Percentiles rank a stretch among this genome's conserved stretches.
Conservation (phyloP, 2,113 vertebrate species). For the Ictalurus punctatus region DNA sequence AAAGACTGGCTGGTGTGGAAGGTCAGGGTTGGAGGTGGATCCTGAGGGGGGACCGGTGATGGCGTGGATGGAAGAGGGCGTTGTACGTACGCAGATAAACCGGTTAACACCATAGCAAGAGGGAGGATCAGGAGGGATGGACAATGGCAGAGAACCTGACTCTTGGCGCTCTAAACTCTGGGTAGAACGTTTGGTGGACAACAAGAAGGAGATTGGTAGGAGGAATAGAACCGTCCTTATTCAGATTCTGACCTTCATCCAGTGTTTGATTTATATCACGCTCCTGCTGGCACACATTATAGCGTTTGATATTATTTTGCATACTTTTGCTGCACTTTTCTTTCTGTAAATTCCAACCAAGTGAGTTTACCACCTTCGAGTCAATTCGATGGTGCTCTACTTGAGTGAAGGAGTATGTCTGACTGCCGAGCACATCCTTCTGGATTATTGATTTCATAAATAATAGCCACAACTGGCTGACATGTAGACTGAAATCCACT, state of each 20-base stretch:
- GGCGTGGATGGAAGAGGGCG: not conserved
- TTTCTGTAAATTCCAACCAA: not conserved
- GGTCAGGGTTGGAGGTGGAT: not conserved
- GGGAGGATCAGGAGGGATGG: slow-evolving; percentile 46
- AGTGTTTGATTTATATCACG: not conserved
- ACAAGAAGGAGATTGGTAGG: not conserved
- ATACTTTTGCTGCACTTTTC: not conserved
- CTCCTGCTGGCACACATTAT: too few species aligned
- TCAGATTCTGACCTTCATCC: slow-evolving; percentile 29
- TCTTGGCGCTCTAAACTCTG: slow-evolving; percentile 50
- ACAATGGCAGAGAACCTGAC: slow-evolving; percentile 62
- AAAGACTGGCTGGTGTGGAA: not conserved
- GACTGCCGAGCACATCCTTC: not conserved
- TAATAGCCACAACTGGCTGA: not conserved
- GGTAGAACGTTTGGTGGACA: slow-evolving; percentile 41
- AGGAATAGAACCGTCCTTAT: not conserved
- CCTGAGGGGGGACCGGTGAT: not conserved
- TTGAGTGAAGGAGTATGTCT: not conserved
- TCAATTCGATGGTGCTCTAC: not conserved
- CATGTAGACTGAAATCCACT: not conserved
- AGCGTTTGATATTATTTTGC: not conserved
- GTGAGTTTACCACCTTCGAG: not conserved
- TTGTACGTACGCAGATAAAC: not conserved
- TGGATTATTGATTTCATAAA: not conserved
- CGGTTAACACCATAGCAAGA: slow-evolving; percentile 44